Evolutionary conservation across 2,888 invertebrate genomes (phyloP), one percentile per base, ranked within the genome.

Genomic region (Amphipoea oculea): DNA sequence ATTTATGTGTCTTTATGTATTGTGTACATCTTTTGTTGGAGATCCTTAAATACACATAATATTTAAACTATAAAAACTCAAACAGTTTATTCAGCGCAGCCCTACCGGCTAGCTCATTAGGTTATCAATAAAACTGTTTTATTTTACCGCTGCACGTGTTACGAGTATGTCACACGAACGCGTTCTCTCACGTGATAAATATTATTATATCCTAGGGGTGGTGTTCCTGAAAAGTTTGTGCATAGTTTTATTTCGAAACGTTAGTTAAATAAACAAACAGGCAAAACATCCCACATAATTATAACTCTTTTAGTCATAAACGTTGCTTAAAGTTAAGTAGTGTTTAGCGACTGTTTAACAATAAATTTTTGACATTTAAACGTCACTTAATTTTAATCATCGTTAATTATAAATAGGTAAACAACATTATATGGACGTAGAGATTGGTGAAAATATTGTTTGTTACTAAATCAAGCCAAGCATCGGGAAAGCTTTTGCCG

Each of bases 71-170:
- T 14, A 29, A 29, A 62, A 68, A 68, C 17, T 29, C 5, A 17
- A 29, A 45, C 20, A 23, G 11, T 12, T 6, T 20, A 42, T 40
- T 66, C 11, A 29, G 29, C 17, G 7, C 77, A 88, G 11, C 86
- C 86, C 86, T 86, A 67, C 29, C 2, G 12, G 12, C 42, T 70
- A n/a, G 60, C 74, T 83, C 82, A 88, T 88, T 88, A 77, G 70
- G 45, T 76, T 80, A 84, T 88, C 89, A 84, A 87, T 87, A 88
- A 86, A 87, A 84, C 73, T 78, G 82, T 77, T 82, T 67, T 40
- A 81, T 79, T 79, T 79, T 62, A 74, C 66, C 63, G n/a, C 45
- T 79, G 78, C 76, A 69, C 77, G 76, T 78, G 76, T 78, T 66
- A 12, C 48, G 48, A 48, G 48, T 48, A 81, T 72, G 69, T 73